Conservation (phyloP, 2,888 invertebrate genomes). For the Marronus borbonicus region DNA sequence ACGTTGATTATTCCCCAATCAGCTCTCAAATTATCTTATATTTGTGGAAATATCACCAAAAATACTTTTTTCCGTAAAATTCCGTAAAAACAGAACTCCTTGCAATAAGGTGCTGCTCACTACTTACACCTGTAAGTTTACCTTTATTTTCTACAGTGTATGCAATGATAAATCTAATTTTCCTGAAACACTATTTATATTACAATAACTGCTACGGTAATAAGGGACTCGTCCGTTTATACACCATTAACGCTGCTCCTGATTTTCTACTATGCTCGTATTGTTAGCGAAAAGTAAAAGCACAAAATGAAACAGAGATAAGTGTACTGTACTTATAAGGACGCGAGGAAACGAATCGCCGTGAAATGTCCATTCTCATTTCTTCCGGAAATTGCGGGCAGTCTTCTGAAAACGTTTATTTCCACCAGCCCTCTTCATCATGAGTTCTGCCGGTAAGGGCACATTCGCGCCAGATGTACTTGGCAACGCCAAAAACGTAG, state of each 20-base stretch:
- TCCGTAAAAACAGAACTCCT: no score
- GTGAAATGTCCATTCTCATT: constrained; percentile 30
- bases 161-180: neutral
- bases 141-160: neutral
- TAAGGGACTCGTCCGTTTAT: neutral
- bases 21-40: no score
- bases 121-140: no score
- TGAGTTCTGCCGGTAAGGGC: neutral
- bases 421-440: constrained; percentile 26
- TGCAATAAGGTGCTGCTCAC: no score
- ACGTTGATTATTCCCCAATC: no score
- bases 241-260: neutral
- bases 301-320: constrained; percentile 9
- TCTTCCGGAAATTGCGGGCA: constrained; percentile 36
- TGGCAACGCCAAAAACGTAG: neutral
- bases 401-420: constrained; percentile 42
- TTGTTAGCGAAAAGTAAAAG: constrained; percentile 20
- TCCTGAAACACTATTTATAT: neutral
- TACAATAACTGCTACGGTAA: neutral
- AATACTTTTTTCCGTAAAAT: no score
- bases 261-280: neutral
- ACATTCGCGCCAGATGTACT: constrained; percentile 30
- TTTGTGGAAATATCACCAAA: no score
- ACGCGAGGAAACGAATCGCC: constrained; percentile 26
- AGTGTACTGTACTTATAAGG: neutral